These are phyloP conservation scores for Liodrosophila aerea DNA, from an alignment of 2,888 invertebrate species.

Conservation along the genomic window DNA sequence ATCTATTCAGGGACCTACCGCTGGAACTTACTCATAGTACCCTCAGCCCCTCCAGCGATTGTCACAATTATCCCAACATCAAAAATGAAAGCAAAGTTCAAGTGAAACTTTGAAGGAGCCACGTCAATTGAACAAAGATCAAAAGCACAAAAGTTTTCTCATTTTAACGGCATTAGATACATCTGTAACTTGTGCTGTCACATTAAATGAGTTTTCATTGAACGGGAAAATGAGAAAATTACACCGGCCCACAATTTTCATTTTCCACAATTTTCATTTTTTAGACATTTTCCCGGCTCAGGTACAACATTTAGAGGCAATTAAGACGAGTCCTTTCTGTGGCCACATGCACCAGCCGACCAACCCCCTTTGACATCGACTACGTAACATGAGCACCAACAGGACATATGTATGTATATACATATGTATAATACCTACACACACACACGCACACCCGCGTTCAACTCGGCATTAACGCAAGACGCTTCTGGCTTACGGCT, in stretches of 20 bases:
- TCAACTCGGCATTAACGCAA: too few species aligned
- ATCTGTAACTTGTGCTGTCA: slow-evolving; percentile 22
- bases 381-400: slow-evolving; percentile 14
- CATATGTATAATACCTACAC: too few species aligned
- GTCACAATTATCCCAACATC: slow-evolving; percentile 27
- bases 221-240: slow-evolving; percentile 76
- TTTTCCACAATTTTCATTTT: slow-evolving; percentile 19
- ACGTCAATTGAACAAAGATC: slow-evolving; percentile 50
- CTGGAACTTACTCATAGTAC: background rate
- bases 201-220: slow-evolving; percentile 67
- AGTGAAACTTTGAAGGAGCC: slow-evolving; percentile 31
- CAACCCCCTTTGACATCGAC: slow-evolving; percentile 4
- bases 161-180: slow-evolving; percentile 45
- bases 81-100: background rate
- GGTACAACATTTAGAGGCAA: slow-evolving; percentile 63
- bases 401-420: too few species aligned
- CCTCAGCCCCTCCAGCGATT: background rate
- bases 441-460: too few species aligned
- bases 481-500: background rate
- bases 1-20: slow-evolving; percentile 10
- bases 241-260: slow-evolving; percentile 29
- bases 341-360: slow-evolving; percentile 19
- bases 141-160: slow-evolving; percentile 68
- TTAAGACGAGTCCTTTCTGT: slow-evolving; percentile 54
- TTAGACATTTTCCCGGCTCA: too few species aligned